Percentiles rank a stretch among this genome's conserved stretches.
Conservation (phyloP, 2,888 invertebrate genomes). For the Pecten maximus region DNA sequence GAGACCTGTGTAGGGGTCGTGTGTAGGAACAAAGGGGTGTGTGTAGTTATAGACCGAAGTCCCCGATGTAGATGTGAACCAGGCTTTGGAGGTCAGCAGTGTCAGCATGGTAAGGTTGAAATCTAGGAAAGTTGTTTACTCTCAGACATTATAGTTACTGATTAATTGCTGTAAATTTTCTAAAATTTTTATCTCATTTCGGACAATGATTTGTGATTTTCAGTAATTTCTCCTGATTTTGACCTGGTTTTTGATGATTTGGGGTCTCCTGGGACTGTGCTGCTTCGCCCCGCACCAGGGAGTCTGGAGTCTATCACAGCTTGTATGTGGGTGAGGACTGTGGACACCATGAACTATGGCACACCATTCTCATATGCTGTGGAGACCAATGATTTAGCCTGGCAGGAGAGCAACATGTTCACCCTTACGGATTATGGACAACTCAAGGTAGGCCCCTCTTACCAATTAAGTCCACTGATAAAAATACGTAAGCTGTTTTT, state of each 20-base stretch:
- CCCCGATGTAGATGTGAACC: neutral
- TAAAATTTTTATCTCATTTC: no score
- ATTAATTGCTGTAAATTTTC: no score
- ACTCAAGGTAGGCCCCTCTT: neutral
- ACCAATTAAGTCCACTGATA: neutral
- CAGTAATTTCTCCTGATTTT: conserved; percentile 36
- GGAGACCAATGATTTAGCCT: conserved; percentile 79
- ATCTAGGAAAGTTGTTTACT: neutral
- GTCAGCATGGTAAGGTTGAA: conserved; percentile 14
- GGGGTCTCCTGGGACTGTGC: conserved; percentile 83
- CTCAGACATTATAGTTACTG: no score
- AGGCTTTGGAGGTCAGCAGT: conserved; percentile 34
- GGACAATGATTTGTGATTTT: neutral
- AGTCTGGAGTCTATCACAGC: conserved; percentile 84
- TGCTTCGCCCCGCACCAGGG: conserved; percentile 83
- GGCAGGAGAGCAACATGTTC: conserved; percentile 84
- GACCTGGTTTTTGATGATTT: conserved; percentile 18
- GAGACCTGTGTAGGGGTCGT: neutral
- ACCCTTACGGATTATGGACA: conserved; percentile 86
- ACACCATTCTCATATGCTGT: conserved; percentile 88
- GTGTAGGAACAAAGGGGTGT: neutral
- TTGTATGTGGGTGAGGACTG: conserved; percentile 87
- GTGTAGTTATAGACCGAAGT: neutral
- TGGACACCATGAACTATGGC: conserved; percentile 87
- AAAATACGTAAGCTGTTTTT: no score